Percentiles rank a stretch among this genome's conserved stretches.
Evolutionary conservation across 1,140 invertebrate genomes (phyloP).

Genomic region (Rhopalosiphum padi): DNA sequence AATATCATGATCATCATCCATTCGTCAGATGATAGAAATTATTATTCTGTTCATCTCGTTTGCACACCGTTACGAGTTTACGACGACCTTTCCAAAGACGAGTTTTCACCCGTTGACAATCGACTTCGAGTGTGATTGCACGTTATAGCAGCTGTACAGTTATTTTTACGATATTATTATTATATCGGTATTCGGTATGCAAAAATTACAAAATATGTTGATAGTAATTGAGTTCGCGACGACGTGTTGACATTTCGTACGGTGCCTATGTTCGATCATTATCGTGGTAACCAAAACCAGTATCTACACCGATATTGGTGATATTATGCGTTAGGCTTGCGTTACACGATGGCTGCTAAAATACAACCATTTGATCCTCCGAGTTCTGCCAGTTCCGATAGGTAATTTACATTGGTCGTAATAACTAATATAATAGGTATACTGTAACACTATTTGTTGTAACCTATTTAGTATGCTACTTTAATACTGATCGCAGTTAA

Average conservation of each 20-base stretch:
- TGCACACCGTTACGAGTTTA: background rate
- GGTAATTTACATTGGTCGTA: slow-evolving; percentile 67
- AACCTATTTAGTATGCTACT: background rate
- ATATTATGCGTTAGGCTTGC: background rate
- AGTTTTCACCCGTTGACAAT: background rate
- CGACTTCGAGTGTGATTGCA: background rate
- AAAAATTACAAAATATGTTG: background rate
- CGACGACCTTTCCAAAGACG: background rate
- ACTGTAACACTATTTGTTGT: background rate
- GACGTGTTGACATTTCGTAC: background rate
- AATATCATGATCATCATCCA: background rate
- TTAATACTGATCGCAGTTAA: background rate
- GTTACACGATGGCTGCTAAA: slow-evolving; percentile 72
- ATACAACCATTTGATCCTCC: slow-evolving; percentile 76
- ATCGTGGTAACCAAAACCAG: background rate
- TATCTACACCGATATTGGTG: background rate
- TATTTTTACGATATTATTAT: background rate
- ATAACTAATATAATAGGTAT: background rate
- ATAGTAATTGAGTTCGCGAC: background rate
- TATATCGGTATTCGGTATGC: background rate
- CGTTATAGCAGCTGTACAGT: background rate
- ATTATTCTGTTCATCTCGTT: background rate
- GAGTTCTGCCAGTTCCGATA: slow-evolving; percentile 83
- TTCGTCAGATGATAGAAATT: background rate
- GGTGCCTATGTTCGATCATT: background rate